Evolutionary conservation across 2,888 invertebrate genomes (phyloP).

Genomic region (Folsomia candida): DNA sequence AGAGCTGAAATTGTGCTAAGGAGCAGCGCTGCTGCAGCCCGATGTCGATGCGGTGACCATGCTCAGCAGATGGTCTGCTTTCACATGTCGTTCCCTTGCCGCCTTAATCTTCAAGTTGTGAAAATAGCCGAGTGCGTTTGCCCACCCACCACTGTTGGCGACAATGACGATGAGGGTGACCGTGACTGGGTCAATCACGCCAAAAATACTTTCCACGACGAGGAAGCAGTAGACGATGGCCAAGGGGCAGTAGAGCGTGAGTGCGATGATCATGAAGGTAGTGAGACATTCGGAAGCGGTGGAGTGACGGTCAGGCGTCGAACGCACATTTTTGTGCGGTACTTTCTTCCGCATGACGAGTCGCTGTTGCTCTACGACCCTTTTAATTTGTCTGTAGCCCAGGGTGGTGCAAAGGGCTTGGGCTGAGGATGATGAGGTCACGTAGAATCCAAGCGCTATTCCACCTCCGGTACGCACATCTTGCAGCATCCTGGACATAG

Average conservation of each 20-base stretch:
- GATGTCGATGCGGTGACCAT: no score
- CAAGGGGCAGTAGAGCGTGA: slow-evolving; percentile 26
- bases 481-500: slow-evolving; percentile 17
- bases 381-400: slow-evolving; percentile 19
- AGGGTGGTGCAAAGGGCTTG: slow-evolving; percentile 19
- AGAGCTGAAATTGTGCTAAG: no score
- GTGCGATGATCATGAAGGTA: slow-evolving; percentile 24
- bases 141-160: slow-evolving; percentile 26
- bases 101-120: slow-evolving; percentile 18
- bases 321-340: background rate
- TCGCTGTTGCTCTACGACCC: slow-evolving; percentile 7
- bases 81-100: background rate
- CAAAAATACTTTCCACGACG: slow-evolving; percentile 1
- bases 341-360: background rate
- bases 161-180: slow-evolving; percentile 11
- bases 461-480: slow-evolving; percentile 11
- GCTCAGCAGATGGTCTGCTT: no score
- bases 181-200: slow-evolving; percentile 15
- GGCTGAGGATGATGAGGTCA: slow-evolving; percentile 1
- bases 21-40: no score
- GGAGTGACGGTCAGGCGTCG: background rate
- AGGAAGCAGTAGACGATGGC: slow-evolving; percentile 13
- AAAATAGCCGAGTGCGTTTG: slow-evolving; percentile 22
- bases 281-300: slow-evolving; percentile 23
- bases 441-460: background rate